Conservation (phyloP, 1,140 invertebrate species). For the Leptonema lineaticorne region DNA sequence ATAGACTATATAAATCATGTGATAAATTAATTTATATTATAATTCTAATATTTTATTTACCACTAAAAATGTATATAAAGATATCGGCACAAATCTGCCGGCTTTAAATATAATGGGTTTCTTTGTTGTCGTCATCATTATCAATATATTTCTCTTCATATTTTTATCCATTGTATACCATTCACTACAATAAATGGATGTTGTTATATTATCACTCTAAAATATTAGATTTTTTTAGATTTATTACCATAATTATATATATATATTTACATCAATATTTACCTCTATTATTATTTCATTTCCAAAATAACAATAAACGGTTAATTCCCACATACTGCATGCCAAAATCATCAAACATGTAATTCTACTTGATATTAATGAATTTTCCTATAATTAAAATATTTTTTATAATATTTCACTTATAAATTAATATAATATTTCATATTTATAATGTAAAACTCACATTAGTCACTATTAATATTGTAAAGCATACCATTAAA, state of each 20-base stretch:
- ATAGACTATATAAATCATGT: not conserved
- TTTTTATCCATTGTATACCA: conserved; percentile 39
- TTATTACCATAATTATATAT: not conserved
- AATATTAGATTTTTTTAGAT: conserved; percentile 15
- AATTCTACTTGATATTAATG: conserved; percentile 33
- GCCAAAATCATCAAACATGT: conserved; percentile 35
- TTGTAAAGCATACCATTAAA: conserved; percentile 38
- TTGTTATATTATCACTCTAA: conserved; percentile 38
- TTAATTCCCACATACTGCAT: conserved; percentile 39
- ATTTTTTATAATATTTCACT: not conserved
- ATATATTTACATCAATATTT: not conserved
- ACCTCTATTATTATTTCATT: conserved; percentile 38
- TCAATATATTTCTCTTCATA: conserved; percentile 44
- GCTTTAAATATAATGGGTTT: conserved; percentile 46
- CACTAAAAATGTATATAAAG: conserved; percentile 43
- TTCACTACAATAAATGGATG: conserved; percentile 35
- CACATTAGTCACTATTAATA: conserved; percentile 36
- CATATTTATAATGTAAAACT: not conserved
- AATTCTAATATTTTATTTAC: conserved; percentile 33
- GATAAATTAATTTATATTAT: conserved; percentile 1
- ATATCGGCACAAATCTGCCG: conserved; percentile 48
- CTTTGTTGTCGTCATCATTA: conserved; percentile 46
- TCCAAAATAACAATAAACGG: conserved; percentile 40
- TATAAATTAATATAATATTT: not conserved
- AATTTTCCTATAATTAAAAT: conserved; percentile 26